Evolutionary conservation across 2,888 invertebrate genomes (phyloP).

Genomic region (Drosophila koepferae): DNA sequence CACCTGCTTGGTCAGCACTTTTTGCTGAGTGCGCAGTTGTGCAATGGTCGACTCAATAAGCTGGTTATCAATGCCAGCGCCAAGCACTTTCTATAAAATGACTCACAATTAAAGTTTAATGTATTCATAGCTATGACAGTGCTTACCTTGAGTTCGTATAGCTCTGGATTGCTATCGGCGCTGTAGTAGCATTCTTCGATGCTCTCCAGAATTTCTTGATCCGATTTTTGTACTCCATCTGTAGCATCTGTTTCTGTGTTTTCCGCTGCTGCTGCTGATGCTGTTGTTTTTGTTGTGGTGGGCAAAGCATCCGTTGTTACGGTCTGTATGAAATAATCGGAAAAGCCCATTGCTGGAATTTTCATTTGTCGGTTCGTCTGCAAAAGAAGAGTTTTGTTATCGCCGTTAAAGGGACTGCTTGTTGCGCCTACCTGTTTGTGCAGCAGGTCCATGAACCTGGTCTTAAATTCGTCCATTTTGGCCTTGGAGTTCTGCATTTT

Average conservation of each 20-base stretch:
- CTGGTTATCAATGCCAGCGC: conserved; percentile 80
- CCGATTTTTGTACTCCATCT: conserved; percentile 78
- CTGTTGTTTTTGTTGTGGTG: conserved; percentile 23
- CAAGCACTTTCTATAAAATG: conserved; percentile 80
- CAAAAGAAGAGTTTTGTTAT: conserved; percentile 1
- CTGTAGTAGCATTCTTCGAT: conserved; percentile 83
- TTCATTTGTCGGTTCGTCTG: conserved; percentile 84
- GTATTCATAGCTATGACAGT: not conserved
- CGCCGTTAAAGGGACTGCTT: not conserved
- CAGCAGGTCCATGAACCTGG: conserved; percentile 84
- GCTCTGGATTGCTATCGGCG: conserved; percentile 80
- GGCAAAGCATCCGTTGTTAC: conserved; percentile 78
- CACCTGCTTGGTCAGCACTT: conserved; percentile 96
- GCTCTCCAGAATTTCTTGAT: conserved; percentile 85
- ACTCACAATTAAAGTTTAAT: not conserved
- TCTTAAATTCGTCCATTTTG: conserved; percentile 85
- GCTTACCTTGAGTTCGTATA: conserved; percentile 83
- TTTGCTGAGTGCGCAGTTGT: conserved; percentile 84
- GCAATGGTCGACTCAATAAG: conserved; percentile 82
- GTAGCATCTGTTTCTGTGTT: conserved; percentile 44
- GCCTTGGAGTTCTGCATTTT: conserved; percentile 78
- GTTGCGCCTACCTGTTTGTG: conserved; percentile 82
- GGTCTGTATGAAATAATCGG: conserved; percentile 85
- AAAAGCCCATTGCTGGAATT: conserved; percentile 85
- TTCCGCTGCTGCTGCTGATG: conserved; percentile 12